Base-by-base conservation (phyloP, 2,797 vertebrate genomes). In the Peromyscus aztecus region DNA sequence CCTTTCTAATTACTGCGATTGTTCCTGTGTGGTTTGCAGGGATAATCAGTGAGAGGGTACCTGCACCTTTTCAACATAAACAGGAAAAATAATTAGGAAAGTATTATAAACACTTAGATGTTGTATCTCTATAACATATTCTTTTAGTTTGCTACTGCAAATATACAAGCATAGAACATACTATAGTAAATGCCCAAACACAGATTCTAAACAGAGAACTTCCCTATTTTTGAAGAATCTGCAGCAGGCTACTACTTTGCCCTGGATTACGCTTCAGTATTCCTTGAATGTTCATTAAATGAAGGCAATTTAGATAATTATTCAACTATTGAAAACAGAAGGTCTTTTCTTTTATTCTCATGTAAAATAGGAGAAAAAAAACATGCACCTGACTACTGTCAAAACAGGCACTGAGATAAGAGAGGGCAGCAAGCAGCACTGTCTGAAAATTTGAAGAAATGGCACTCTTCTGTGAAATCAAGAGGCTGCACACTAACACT, bases 241-340 rank as follows among this genome's bases (percentile, higher is more conserved):
- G 23, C 27, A 67, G 40, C 40, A 43, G n/a, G 14, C 27, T 80
- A 84, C 34, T 75, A 31, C 55, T 82, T 85, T 73, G 34, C 6
- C 6, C 61, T n/a, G 46, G 7, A 63, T 63, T 13, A 40, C 31
- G 52, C 71, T 63, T 92, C 31, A 49, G 37, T n/a, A 81, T 67
- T 92, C 71, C 63, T 23, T 73, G 84, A 80, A 46, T 57, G 29
- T 57, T 92, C 89, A 93, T 94, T 87, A 71, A 34, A 59, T 73
- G 34, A 84, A 94, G 46, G 67, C 29, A 75, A 16, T 91, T 97
- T 87, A 49, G 19, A 37, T 92, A 83, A 27, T 40, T 55, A 93
- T 12, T 92, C 91, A 76, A 93, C 93, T 88, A 52, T 75, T 65
- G 37, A 96, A 95, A 82, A 78, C 13, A 71, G 82, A 87, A 93